These are phyloP conservation scores for Ivindomyrus marchei DNA, from an alignment of 2,113 vertebrate genomes.

Conservation along the genomic window DNA sequence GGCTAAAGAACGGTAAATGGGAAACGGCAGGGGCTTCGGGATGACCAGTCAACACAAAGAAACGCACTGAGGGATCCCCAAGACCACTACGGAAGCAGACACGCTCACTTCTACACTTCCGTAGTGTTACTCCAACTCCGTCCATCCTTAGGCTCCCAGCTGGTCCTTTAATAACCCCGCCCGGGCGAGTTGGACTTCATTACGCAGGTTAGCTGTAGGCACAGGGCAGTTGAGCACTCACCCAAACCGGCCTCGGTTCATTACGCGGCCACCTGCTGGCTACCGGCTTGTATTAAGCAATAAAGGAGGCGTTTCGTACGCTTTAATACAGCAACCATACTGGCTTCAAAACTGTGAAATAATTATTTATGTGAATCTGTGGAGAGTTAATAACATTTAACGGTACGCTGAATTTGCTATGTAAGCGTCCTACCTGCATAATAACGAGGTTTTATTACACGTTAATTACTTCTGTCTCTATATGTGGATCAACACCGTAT, in stretches of 20 bases:
- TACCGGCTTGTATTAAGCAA: not conserved
- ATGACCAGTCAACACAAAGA: not conserved
- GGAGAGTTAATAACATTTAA: not conserved
- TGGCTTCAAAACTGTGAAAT: not conserved
- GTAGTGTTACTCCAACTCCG: not conserved
- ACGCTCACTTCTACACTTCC: not conserved
- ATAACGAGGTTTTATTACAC: not conserved
- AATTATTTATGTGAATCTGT: slow-evolving; percentile 6
- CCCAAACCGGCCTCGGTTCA: not conserved
- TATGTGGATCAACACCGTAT: not conserved
- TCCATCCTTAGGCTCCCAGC: not conserved
- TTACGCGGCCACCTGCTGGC: not conserved
- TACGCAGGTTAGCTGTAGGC: not conserved
- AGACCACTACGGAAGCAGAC: not conserved
- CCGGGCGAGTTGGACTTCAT: not conserved
- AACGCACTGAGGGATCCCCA: not conserved
- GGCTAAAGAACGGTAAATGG: not conserved
- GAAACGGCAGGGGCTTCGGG: not conserved
- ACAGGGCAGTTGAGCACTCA: not conserved
- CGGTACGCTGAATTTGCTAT: not conserved
- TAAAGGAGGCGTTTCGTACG: not conserved
- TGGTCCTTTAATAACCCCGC: not conserved
- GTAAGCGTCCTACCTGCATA: not conserved
- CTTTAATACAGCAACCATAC: not conserved
- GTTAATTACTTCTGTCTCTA: not conserved